Evolutionary conservation across 2,888 invertebrate genomes (phyloP).

Genomic region (Dasysyrphus tricinctus): DNA sequence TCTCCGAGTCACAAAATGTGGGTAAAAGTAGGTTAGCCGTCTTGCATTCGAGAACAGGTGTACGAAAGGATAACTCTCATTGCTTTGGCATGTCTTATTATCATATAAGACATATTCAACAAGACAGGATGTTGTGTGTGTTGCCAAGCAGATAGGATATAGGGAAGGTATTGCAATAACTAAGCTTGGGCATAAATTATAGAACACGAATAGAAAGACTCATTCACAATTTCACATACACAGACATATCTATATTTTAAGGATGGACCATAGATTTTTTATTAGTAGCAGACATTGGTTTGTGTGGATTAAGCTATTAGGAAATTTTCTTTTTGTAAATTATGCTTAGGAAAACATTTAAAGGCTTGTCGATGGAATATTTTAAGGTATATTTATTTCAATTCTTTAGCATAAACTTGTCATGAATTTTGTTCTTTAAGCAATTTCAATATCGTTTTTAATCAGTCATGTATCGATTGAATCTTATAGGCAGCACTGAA

Average conservation of each 20-base stretch:
- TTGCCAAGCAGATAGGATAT: constrained; percentile 45
- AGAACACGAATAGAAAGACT: not conserved
- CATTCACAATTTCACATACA: not conserved
- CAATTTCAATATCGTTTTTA: not conserved
- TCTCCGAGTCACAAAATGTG: constrained; percentile 43
- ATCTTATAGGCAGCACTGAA: not conserved
- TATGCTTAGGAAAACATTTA: constrained; percentile 4
- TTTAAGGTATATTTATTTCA: not conserved
- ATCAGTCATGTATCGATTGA: not conserved
- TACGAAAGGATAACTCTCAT: constrained; percentile 50
- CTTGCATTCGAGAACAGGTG: constrained; percentile 49
- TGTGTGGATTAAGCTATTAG: constrained; percentile 19
- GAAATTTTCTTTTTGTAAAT: constrained; percentile 3
- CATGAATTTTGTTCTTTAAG: not conserved
- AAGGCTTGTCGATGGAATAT: not conserved
- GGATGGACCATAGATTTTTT: constrained; percentile 13
- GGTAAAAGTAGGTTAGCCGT: constrained; percentile 45
- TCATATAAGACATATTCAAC: constrained; percentile 52
- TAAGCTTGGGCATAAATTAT: constrained; percentile 64
- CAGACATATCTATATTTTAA: not conserved
- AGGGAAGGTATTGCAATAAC: constrained; percentile 22
- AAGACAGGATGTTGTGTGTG: constrained; percentile 43
- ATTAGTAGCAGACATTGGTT: constrained; percentile 10
- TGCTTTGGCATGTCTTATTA: constrained; percentile 58
- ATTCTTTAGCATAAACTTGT: not conserved